Base-by-base conservation (phyloP, 2,888 invertebrate species). In the Lysandra coridon region DNA sequence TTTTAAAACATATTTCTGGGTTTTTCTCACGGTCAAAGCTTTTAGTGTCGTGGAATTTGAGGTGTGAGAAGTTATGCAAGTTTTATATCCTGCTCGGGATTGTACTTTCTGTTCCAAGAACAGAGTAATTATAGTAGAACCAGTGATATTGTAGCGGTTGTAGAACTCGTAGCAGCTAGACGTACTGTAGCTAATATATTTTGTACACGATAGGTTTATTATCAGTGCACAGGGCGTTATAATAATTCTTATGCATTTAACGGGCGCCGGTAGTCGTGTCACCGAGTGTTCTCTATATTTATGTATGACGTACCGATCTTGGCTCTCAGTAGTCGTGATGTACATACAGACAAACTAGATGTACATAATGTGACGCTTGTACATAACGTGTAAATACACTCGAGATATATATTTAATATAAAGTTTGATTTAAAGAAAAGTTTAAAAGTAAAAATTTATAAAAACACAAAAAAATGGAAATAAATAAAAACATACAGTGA, bases 401-500 rank as follows among this genome's bases (percentile, higher is more conserved):
- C 85, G 86, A 91, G 87, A 91, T 90, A 90, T 90, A 90, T 92
- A 91, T 91, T 88, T 92, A 92, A 88, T 91, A 90, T 90, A 87
- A 91, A 90, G 90, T 89, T 91, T 91, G 91, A 89, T 92, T 92
- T 91, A 91, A 92, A 92, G 87, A 92, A 84, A 91, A 90, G 91
- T 92, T 93, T 92, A 91, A 89, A 88, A 91, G 90, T 85, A 86
- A 88, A 92, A 91, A 91, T 88, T 87, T 82, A 87, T 85, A 87
- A 89, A 91, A 91, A 88, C 83, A 86, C 85, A 89, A 91, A 92
- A 92, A 93, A 93, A 87, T 86, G 90, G 90, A 86, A 87, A 86
- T 85, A 85, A 91, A 92, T 92, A 93, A 92, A 93, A 86, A 92
- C 92, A 93, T 94, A 92, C 94, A 91, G 90, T 89, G 89, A 92